Conservation (phyloP, 2,888 invertebrate genomes). For the Microdon myrmicae region DNA sequence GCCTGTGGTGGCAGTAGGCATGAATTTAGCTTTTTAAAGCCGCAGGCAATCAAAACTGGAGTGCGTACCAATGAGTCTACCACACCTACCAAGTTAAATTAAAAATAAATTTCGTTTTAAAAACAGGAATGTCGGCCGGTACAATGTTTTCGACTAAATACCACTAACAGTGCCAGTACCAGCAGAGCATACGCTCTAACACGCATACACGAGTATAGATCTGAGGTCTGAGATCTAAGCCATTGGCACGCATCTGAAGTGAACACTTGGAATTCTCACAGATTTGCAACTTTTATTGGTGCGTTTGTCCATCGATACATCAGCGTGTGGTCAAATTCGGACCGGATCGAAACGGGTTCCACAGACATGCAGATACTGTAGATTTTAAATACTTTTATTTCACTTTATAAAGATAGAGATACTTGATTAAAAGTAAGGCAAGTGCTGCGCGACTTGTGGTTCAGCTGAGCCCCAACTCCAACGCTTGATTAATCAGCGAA, state of each 20-base stretch:
- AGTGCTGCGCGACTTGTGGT: conserved; percentile 28
- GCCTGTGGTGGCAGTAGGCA: conserved; percentile 14
- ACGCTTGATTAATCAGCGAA: conserved; percentile 45
- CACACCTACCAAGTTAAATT: conserved; percentile 44
- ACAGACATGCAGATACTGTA: conserved; percentile 9
- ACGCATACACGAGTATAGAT: too few species aligned
- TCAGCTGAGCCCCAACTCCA: conserved; percentile 34
- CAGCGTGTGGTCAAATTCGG: conserved; percentile 26
- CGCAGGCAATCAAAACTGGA: conserved; percentile 20
- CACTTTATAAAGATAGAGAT: too few species aligned
- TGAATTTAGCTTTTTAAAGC: conserved; percentile 18
- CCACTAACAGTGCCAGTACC: too few species aligned
- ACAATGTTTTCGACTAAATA: too few species aligned
- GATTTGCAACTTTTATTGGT: conserved; percentile 16
- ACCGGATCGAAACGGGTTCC: conserved; percentile 34
- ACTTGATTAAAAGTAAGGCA: conserved; percentile 40
- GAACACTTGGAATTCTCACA: conserved; percentile 17
- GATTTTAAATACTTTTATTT: too few species aligned
- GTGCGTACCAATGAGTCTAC: conserved; percentile 33
- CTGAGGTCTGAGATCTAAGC: conserved; percentile 13
- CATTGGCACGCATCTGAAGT: conserved; percentile 16
- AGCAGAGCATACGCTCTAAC: conserved; percentile 24
- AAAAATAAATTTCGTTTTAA: too few species aligned
- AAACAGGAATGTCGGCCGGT: too few species aligned
- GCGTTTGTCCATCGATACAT: conserved; percentile 27